Conservation (phyloP, 2,888 invertebrate genomes). For the Sarcophaga variegata region DNA sequence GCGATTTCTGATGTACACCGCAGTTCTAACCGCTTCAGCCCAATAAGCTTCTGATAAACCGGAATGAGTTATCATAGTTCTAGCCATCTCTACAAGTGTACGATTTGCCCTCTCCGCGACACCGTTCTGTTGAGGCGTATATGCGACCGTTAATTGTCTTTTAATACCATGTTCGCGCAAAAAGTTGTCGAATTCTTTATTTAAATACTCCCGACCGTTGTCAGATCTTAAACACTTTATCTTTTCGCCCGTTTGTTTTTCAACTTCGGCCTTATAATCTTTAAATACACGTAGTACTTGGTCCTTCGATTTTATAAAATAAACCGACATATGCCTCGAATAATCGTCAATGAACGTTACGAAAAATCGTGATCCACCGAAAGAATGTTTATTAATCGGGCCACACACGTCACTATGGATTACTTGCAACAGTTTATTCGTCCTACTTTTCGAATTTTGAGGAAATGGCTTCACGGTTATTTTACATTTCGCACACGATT, state of each 20-base stretch:
- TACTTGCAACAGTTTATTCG: slow-evolving; percentile 31
- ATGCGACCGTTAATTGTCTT: slow-evolving; percentile 57
- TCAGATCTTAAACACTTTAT: slow-evolving; percentile 49
- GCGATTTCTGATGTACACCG: too few relatives aligned
- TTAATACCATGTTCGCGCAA: slow-evolving; percentile 58
- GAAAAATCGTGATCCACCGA: slow-evolving; percentile 48
- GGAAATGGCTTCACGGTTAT: slow-evolving; percentile 32
- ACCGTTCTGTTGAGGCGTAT: slow-evolving; percentile 71
- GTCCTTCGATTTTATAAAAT: slow-evolving; percentile 50
- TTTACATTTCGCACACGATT: slow-evolving; percentile 42
- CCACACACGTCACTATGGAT: slow-evolving; percentile 14
- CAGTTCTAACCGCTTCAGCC: too few relatives aligned
- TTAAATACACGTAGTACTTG: slow-evolving; percentile 17
- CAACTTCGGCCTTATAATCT: too few relatives aligned
- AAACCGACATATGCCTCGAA: slow-evolving; percentile 28
- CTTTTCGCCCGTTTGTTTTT: slow-evolving; percentile 42
- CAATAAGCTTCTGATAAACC: too few relatives aligned
- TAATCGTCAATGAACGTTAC: slow-evolving; percentile 49
- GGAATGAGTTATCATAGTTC: slow-evolving; percentile 72
- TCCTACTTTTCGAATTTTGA: neutral
- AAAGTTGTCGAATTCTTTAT: slow-evolving; percentile 54
- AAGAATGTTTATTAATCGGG: slow-evolving; percentile 42
- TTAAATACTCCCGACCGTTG: slow-evolving; percentile 55
- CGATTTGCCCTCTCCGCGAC: slow-evolving; percentile 67
- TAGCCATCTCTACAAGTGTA: slow-evolving; percentile 70